Conservation (phyloP, 1,140 invertebrate genomes). For the Choristoneura fumiferana region DNA sequence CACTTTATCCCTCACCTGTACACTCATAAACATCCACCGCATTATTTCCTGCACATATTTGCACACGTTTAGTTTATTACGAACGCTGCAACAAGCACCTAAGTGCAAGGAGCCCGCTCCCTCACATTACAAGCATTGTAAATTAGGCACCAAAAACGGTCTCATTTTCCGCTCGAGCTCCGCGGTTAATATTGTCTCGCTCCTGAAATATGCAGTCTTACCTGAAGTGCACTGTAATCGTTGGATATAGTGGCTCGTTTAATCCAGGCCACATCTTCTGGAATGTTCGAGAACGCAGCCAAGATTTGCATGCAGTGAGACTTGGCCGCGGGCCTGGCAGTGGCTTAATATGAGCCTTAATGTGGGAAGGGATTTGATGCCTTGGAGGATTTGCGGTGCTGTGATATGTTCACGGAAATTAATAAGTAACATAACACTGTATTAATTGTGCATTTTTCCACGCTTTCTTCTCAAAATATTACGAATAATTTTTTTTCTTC, state of each 20-base stretch:
- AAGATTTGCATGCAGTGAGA: slow-evolving; percentile 71
- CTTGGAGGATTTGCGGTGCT: background rate
- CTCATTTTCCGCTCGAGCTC: slow-evolving; percentile 68
- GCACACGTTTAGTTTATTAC: slow-evolving; percentile 54
- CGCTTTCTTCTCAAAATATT: too few relatives aligned
- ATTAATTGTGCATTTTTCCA: too few relatives aligned
- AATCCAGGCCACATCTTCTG: slow-evolving; percentile 70
- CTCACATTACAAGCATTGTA: slow-evolving; percentile 62
- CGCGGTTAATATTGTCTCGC: slow-evolving; percentile 72
- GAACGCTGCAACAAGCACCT: slow-evolving; percentile 41
- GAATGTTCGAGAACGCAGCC: slow-evolving; percentile 73
- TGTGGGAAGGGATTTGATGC: slow-evolving; percentile 40
- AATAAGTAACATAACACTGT: too few relatives aligned
- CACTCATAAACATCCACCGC: slow-evolving; percentile 27
- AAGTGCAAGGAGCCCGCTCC: slow-evolving; percentile 49
- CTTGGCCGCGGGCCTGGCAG: slow-evolving; percentile 67
- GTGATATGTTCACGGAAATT: slow-evolving; percentile 1
- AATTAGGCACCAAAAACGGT: slow-evolving; percentile 74
- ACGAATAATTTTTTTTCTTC: too few relatives aligned
- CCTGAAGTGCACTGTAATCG: slow-evolving; percentile 71
- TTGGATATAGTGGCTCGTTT: slow-evolving; percentile 71
- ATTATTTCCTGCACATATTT: slow-evolving; percentile 47
- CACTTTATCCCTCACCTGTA: background rate
- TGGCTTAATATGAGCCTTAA: slow-evolving; percentile 59
- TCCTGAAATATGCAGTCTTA: slow-evolving; percentile 71